phyloP scores from a whole-genome alignment of 2,797 vertebrate species.

The Malacoctenus gilli region DNA sequence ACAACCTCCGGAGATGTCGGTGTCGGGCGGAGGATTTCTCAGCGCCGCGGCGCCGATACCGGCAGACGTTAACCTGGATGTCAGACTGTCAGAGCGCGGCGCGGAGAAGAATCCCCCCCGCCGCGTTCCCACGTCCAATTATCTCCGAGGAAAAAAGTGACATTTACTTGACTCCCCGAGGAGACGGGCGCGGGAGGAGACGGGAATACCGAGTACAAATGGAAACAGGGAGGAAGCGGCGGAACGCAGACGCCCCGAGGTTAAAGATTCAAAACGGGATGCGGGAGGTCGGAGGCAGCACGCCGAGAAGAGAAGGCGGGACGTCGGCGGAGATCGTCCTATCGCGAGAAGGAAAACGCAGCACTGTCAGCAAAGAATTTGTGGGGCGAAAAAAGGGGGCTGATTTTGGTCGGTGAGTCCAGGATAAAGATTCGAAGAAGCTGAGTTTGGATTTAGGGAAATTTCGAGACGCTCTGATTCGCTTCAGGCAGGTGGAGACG shows the following conservation, averaged over 20 bases:
- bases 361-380: too few species aligned
- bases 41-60: slow-evolving; percentile 10
- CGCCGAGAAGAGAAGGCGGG: not conserved
- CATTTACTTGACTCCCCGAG: slow-evolving; percentile 61
- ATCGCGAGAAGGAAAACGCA: slow-evolving; percentile 25
- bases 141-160: slow-evolving; percentile 60
- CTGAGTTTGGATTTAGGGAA: too few species aligned
- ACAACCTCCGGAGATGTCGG: slow-evolving; percentile 17
- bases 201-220: slow-evolving; percentile 56
- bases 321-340: not conserved
- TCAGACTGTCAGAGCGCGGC: slow-evolving; percentile 59
- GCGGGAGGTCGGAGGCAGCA: slow-evolving; percentile 23
- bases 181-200: slow-evolving; percentile 46
- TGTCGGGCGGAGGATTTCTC: slow-evolving; percentile 34
- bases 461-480: too few species aligned
- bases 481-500: too few species aligned
- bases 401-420: too few species aligned
- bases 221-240: slow-evolving; percentile 35
- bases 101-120: slow-evolving; percentile 41
- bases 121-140: slow-evolving; percentile 68
- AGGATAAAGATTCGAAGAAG: too few species aligned
- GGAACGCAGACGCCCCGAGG: slow-evolving; percentile 47
- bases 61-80: slow-evolving; percentile 60
- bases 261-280: slow-evolving; percentile 39
- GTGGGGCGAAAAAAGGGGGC: too few species aligned